phyloP scores from a whole-genome alignment of 2,113 vertebrate genomes.

The Aegotheles bennettii region DNA sequence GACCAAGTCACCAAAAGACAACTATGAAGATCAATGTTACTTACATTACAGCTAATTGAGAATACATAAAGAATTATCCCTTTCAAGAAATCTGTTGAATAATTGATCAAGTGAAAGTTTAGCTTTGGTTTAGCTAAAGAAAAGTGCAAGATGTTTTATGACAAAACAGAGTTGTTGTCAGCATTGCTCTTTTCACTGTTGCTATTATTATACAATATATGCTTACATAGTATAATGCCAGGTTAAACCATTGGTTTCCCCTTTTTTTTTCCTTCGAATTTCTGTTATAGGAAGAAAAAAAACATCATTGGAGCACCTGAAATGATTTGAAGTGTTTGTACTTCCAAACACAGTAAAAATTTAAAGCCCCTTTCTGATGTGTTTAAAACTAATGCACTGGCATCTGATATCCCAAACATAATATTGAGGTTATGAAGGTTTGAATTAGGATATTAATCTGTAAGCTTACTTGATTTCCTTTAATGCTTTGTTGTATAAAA shows the following conservation, averaged over 20 bases:
- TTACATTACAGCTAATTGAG: background rate
- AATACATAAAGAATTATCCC: background rate
- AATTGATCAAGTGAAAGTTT: conserved; percentile 2
- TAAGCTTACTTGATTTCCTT: background rate
- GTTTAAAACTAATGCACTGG: background rate
- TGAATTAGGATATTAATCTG: background rate
- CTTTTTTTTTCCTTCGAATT: background rate
- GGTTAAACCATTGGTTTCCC: background rate
- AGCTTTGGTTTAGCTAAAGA: background rate
- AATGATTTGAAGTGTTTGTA: background rate
- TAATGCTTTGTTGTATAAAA: background rate
- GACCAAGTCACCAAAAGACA: background rate
- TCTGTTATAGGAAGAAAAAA: background rate
- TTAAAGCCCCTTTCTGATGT: background rate
- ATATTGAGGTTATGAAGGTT: background rate
- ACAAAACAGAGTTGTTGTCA: background rate
- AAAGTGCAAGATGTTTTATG: background rate
- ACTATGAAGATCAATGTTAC: background rate
- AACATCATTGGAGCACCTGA: background rate
- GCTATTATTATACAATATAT: background rate
- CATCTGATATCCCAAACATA: background rate
- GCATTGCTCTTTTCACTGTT: background rate
- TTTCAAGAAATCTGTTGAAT: background rate
- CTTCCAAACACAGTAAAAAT: background rate
- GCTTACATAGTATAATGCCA: background rate